These are phyloP conservation scores for Plebejus argus DNA, from an alignment of 2,888 invertebrate genomes.

Conservation along the genomic window DNA sequence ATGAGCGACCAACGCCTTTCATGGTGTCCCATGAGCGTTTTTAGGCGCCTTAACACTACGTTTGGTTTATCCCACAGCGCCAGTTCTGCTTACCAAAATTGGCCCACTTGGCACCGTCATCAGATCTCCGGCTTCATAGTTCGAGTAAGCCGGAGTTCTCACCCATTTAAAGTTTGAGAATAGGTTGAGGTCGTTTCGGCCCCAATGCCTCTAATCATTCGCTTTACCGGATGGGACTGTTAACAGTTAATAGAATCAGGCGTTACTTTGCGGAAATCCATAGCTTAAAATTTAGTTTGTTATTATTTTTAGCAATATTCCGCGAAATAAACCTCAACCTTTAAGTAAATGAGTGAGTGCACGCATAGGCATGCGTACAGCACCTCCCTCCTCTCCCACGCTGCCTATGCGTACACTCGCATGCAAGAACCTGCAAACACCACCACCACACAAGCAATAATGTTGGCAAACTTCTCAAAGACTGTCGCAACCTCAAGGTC, in stretches of 20 bases:
- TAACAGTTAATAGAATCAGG: constrained; percentile 87
- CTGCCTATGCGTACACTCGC: too few species aligned
- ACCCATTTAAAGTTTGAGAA: constrained; percentile 11
- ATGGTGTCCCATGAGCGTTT: constrained; percentile 68
- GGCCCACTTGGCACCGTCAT: constrained; percentile 80
- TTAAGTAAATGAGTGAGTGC: too few species aligned
- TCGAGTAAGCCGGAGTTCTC: constrained; percentile 77
- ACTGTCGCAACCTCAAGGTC: too few species aligned
- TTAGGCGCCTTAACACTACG: constrained; percentile 85
- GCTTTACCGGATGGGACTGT: constrained; percentile 86
- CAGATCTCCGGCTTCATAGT: constrained; percentile 84
- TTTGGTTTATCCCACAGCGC: constrained; percentile 90
- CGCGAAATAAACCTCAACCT: too few species aligned
- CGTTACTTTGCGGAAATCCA: too few species aligned
- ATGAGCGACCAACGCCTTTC: constrained; percentile 82
- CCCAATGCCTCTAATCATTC: constrained; percentile 88
- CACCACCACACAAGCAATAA: too few species aligned
- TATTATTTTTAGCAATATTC: too few species aligned
- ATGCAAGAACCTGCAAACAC: too few species aligned
- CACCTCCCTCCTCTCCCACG: too few species aligned
- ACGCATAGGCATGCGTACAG: too few species aligned
- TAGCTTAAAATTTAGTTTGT: too few species aligned
- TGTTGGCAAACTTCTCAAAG: too few species aligned
- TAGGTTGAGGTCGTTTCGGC: constrained; percentile 78
- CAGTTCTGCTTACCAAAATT: constrained; percentile 90